Base-by-base conservation (phyloP, 2,888 invertebrate species). In the Folsomia candida region DNA sequence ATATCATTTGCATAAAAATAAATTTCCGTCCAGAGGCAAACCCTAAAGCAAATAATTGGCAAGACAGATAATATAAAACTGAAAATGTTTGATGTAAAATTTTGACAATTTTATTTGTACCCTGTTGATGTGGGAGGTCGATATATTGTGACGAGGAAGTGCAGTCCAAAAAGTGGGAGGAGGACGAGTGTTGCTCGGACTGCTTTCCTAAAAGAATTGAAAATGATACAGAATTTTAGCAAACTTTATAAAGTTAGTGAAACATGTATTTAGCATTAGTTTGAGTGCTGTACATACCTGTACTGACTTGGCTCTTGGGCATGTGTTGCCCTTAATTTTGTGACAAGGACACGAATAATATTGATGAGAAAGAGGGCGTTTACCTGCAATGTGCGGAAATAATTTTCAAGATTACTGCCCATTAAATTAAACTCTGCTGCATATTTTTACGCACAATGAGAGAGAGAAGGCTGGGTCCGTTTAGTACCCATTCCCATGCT, bases 361-460 rank as follows among this genome's bases (percentile, higher is more conserved):
- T 94, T 94, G 85, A 92, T 91, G 76, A 94, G 88, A 84, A 95
- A 94, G 78, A 90, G 85, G 62, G 93, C 85, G 84, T 94, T 95
- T 76, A 93, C 80, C 63, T 85, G 79, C 11, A 67, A 63, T 29
- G 26, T 51, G 3, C 47, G 18, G 9, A 47, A 9, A 47, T 47
- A 47, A n/a, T 47, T 47, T 47, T 47, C 18, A 47, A 18, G 47
- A 18, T 47, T 47, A 47, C 9, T 9, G 18, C 47, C 9, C 9
- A 47, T 9, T n/a, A n/a, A n/a, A n/a, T n/a, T n/a, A n/a, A n/a
- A n/a, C n/a, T n/a, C n/a, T n/a, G n/a, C n/a, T n/a, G n/a, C n/a
- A n/a, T n/a, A n/a, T n/a, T n/a, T 61, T 14, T 27, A 26, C 61
- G 76, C 80, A 83, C 83, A 74, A 82, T 75, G 54, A 84, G 79